Base-by-base conservation (phyloP, 2,113 vertebrate species). In the Bambusicola thoracicus region DNA sequence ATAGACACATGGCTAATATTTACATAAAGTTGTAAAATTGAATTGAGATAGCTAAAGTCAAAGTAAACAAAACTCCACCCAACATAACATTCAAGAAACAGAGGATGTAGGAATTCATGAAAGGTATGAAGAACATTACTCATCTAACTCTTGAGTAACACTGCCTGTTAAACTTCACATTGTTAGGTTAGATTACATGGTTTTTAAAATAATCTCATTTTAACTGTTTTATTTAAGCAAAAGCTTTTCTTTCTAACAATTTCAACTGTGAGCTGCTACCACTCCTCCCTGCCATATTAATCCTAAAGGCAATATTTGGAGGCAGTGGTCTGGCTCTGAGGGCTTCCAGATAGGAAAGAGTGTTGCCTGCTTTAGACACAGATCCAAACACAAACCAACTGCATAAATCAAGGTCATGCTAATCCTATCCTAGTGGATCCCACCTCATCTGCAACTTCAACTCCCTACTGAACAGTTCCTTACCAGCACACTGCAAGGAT, bases 271-370 rank as follows among this genome's bases (percentile, higher is more conserved):
- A 72, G 40, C 29, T 81, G 63, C n/a, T 19, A 10, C 4, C 3
- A 49, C n/a, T 92, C 30, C 46, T 70, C 41, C 11, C 22, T 77
- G n/a, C 20, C 0, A 0, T 4, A 4, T 16, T 68, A 12, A 18
- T 59, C 34, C 69, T 67, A 32, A 59, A 69, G 48, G 53, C 27
- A 73, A 1, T 25, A 13, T 78, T 87, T 67, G 53, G 34, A 77
- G 61, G 8, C 16, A 36, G 0, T 0, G 20, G 32, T 7, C 12
- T 25, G 18, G 51, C 46, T 81, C 69, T 4, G 2, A 44, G 18
- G 75, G 30, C 40, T 90, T 44, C 76, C 2, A 65, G 36, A 27
- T 20, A 43, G 48, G 40, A 66, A 30, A 69, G 61, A 41, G 9
- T 1, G 5, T 40, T 1, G 2, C 13, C 74, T 69, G 66, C 70